Conservation (phyloP, 2,113 vertebrate species). For the Empidonax traillii region DNA sequence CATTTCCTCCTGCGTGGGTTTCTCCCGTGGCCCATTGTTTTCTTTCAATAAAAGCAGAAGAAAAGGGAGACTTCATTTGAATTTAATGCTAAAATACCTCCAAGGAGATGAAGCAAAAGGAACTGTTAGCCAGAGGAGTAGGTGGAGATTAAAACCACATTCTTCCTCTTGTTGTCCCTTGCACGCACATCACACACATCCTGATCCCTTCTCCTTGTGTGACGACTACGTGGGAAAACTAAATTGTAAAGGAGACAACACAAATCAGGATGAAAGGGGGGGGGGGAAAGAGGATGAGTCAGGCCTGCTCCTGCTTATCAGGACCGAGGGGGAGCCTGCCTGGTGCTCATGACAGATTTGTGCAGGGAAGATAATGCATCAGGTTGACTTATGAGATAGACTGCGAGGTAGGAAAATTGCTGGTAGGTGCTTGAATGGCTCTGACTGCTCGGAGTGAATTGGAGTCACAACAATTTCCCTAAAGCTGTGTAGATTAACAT, state of each 20-base stretch:
- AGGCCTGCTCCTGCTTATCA: neutral
- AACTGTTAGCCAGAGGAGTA: neutral
- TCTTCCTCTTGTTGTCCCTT: neutral
- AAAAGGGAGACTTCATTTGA: neutral
- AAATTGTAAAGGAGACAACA: neutral
- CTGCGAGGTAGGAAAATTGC: neutral
- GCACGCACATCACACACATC: neutral
- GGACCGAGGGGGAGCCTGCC: neutral
- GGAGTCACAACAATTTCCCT: slow-evolving; percentile 7
- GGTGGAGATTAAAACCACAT: neutral
- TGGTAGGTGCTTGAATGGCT: slow-evolving; percentile 17
- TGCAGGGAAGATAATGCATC: neutral
- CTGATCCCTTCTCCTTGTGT: neutral
- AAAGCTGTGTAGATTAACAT: slow-evolving; percentile 41
- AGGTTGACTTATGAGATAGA: neutral
- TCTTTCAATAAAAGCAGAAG: neutral
- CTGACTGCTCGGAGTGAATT: neutral
- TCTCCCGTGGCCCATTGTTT: neutral
- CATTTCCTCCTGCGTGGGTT: neutral
- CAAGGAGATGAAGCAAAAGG: neutral
- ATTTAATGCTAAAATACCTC: neutral
- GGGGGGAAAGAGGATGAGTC: neutral
- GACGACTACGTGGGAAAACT: neutral
- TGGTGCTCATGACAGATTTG: neutral
- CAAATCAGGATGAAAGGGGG: neutral